phyloP scores from a whole-genome alignment of 2,113 vertebrate genomes.

The Brienomyrus brachyistius region DNA sequence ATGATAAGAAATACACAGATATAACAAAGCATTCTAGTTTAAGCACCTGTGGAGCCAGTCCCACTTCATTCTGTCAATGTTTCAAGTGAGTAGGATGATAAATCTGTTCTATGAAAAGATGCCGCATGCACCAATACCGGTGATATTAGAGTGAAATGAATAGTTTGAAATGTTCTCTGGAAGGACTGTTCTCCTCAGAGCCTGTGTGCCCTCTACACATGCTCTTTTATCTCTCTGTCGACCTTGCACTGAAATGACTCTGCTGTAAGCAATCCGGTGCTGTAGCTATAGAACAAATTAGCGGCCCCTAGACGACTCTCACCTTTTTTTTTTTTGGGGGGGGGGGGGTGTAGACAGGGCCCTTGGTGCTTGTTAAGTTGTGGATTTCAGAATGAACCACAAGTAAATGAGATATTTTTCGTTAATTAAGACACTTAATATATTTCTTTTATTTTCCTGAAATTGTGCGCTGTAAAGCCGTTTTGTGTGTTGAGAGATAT shows the following conservation, averaged over 20 bases:
- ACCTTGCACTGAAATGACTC: not conserved
- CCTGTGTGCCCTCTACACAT: not conserved
- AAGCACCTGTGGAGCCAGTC: slow-evolving; percentile 36
- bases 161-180: not conserved
- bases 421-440: not conserved
- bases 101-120: slow-evolving; percentile 37
- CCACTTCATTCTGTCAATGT: slow-evolving; percentile 39
- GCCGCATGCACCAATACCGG: slow-evolving; percentile 31
- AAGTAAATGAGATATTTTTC: not conserved
- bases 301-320: not conserved
- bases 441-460: not conserved
- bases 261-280: not conserved
- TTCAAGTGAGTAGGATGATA: slow-evolving; percentile 39
- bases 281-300: not conserved
- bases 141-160: not conserved
- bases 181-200: not conserved
- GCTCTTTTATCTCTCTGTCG: not conserved
- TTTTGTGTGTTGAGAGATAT: not conserved
- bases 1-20: not conserved
- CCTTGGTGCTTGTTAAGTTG: not conserved
- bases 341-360: not conserved
- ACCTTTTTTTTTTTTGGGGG: too few relatives aligned
- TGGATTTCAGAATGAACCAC: not conserved
- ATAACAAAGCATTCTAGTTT: slow-evolving; percentile 20
- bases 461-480: not conserved